Evolutionary conservation across 2,888 invertebrate species (phyloP), one percentile per base, ranked within the genome.

Genomic region (Dryococelus australis): DNA sequence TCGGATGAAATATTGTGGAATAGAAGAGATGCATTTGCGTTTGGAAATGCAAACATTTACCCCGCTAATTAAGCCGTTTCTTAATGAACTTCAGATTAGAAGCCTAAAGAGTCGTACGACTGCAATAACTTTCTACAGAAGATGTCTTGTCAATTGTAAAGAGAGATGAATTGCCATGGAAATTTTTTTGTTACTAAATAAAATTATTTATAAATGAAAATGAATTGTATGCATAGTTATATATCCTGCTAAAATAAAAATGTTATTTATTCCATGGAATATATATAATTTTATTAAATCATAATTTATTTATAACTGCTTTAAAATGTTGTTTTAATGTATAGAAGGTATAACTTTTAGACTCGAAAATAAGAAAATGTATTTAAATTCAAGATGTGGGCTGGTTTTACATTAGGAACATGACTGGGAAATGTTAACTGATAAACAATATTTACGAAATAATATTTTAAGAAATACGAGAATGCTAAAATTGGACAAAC

Each of bases 41-140:
- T 83, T 83, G n/a, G 83, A 83, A 83, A 83, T 28, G 83, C 83
- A 83, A 83, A 83, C 83, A 83, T 83, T 83, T 83, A 83, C 83
- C 83, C 83, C 28, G 83, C 43, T 83, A 83, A 83, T 83, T 83
- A 83, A 83, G 83, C 83, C 83, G 43, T 83, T 83, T 83, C 28
- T 83, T 83, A 83, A 83, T 83, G 28, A 83, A 83, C 35, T 83
- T 83, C 83, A 83, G 65, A 65, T 65, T 65, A 65, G 65, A 65
- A 65, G 65, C 65, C 47, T 16, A 65, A 65, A 65, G 65, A 65
- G 65, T 65, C 6, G 65, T 65, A 65, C 20, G 24, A 65, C 65
- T 65, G 65, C n/a, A 47, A 65, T 65, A 65, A 65, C 65, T 65
- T 65, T 65, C 65, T 65, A n/a, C 65, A 65, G n/a, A 65, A 20